These are phyloP conservation scores for Arvicanthis niloticus DNA, from an alignment of 2,113 vertebrate genomes.

Conservation along the genomic window DNA sequence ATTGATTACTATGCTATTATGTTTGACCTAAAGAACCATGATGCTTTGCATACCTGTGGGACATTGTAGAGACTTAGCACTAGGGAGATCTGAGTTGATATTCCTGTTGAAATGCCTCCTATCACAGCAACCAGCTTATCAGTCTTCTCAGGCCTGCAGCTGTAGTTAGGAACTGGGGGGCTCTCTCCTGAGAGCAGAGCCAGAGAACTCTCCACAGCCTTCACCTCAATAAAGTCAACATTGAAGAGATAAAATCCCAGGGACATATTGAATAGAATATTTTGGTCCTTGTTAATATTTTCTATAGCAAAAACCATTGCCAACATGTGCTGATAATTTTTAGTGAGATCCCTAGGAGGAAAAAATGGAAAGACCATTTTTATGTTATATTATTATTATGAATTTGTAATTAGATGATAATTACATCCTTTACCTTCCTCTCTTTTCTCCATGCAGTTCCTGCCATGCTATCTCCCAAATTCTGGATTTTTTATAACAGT, in stretches of 20 bases:
- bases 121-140: background rate
- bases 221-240: background rate
- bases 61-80: background rate
- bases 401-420: background rate
- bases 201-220: background rate
- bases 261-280: background rate
- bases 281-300: background rate
- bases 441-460: background rate
- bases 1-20: background rate
- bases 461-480: background rate
- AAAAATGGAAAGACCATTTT: background rate
- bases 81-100: background rate
- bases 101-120: background rate
- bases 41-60: background rate
- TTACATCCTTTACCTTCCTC: background rate
- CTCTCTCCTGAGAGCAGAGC: constrained; percentile 17
- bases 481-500: background rate
- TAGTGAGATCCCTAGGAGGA: background rate
- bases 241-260: background rate
- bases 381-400: background rate
- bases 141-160: background rate
- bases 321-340: background rate
- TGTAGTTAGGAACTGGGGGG: background rate
- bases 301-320: background rate
- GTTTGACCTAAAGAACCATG: background rate